Base-by-base conservation (phyloP, 2,888 invertebrate genomes). In the Artemia sinica region DNA sequence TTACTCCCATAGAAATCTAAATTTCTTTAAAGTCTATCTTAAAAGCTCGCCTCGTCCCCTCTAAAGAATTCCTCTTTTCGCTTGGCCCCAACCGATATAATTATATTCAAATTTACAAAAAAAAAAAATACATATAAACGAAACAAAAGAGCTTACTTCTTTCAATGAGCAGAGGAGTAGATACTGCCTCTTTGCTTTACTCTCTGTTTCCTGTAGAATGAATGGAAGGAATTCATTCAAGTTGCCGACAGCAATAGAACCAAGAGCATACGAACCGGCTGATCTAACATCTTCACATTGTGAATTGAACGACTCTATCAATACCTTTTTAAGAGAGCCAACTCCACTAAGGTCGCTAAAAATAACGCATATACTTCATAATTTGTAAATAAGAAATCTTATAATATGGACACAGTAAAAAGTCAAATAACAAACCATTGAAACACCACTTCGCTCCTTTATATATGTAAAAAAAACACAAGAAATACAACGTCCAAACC, bases 241-340 rank as follows among this genome's bases (percentile, higher is more conserved):
- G 79, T 96, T 97, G 66, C 98, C 98, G 70, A 96, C 92, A 8
- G 93, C 91, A 48, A 98, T 87, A 69, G 93, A 93, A 18, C 97
- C 96, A 66, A 98, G 82, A 0, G 97, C 91, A 79, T 96, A 94
- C 73, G 96, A 94, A 13, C 97, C 97, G 0, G 96, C 96, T 0
- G 92, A 91, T 79, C 97, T 97, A 4, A 98, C 90, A 79, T 98
- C 96, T 78, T 98, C 97, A 0, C 92, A 93, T 12, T 86, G 84
- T 7, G 91, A 89, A 0, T 88, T 85, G 79, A 98, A 97, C 11
- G 63, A 58, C 28, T 58, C 63, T 58, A 58, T 18, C n/a, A 58
- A 28, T 28, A 13, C 80, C 78, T 28, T 78, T 78, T 67, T 81
- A 73, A 77, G 71, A 18, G 75, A 72, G 4, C 73, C 67, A 49